A percentile compares a stretch with the other conserved stretches of the same genome.
Evolutionary conservation across 2,888 invertebrate species (phyloP).

Genomic region (Drosophila parthenogenetica): DNA sequence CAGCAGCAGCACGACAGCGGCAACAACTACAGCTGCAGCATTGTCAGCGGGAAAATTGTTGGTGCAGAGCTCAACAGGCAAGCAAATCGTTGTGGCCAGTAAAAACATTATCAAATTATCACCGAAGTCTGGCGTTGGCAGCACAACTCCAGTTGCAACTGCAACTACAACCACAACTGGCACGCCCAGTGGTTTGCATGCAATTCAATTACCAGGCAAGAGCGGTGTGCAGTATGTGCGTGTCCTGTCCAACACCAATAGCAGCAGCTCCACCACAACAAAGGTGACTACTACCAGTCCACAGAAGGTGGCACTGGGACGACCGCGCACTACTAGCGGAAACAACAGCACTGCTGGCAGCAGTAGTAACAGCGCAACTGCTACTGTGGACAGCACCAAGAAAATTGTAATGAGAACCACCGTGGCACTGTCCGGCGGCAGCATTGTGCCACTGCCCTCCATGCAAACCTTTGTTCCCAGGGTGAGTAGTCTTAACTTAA

Average conservation of each 20-base stretch:
- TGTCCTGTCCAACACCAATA: slow-evolving; percentile 85
- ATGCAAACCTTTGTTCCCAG: slow-evolving; percentile 68
- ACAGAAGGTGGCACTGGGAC: slow-evolving; percentile 75
- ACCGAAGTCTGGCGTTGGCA: slow-evolving; percentile 59
- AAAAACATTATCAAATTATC: slow-evolving; percentile 83
- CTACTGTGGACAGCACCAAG: slow-evolving; percentile 48
- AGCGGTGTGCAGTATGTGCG: slow-evolving; percentile 88
- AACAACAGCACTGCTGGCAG: slow-evolving; percentile 7
- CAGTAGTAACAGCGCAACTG: slow-evolving; percentile 18
- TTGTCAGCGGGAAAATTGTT: slow-evolving; percentile 68
- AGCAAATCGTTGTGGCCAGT: slow-evolving; percentile 81
- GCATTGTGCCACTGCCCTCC: slow-evolving; percentile 70
- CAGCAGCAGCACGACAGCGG: slow-evolving; percentile 19
- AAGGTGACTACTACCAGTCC: slow-evolving; percentile 36
- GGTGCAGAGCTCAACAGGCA: slow-evolving; percentile 75
- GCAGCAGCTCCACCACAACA: slow-evolving; percentile 11
- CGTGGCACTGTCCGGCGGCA: slow-evolving; percentile 52
- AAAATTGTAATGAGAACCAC: slow-evolving; percentile 77
- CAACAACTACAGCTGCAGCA: slow-evolving; percentile 21
- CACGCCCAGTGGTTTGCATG: slow-evolving; percentile 67
- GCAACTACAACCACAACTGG: slow-evolving; percentile 20
- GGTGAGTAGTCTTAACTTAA: slow-evolving; percentile 33
- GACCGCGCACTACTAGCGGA: slow-evolving; percentile 47
- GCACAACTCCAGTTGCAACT: neutral
- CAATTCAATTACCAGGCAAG: slow-evolving; percentile 83